Conservation (phyloP, 2,113 vertebrate genomes). For the Perca schrenkii region DNA sequence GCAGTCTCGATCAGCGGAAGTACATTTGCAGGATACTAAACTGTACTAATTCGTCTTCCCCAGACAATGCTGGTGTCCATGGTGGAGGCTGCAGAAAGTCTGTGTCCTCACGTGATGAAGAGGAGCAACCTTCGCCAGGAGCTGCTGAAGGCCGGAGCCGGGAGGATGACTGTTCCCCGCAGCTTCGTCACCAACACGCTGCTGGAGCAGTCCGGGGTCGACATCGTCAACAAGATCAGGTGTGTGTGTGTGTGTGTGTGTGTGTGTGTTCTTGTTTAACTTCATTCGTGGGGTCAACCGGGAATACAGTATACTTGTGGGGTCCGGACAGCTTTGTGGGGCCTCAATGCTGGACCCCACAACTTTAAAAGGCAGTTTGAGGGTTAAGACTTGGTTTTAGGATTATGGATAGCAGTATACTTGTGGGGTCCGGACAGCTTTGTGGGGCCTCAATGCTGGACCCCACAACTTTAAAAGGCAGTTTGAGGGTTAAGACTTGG, state of each 20-base stretch:
- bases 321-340: too few relatives aligned
- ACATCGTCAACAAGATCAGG: conserved; percentile 99
- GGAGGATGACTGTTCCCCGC: conserved; percentile 89
- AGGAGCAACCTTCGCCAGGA: conserved; percentile 88
- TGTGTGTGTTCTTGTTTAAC: not conserved
- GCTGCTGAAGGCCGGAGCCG: conserved; percentile 87
- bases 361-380: too few relatives aligned
- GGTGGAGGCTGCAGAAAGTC: conserved; percentile 91
- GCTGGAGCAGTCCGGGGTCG: conserved; percentile 94
- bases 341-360: too few relatives aligned
- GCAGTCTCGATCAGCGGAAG: too few relatives aligned
- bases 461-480: too few relatives aligned
- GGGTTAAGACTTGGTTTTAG: too few relatives aligned
- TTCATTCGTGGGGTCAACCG: too few relatives aligned
- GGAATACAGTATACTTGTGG: too few relatives aligned
- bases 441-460: too few relatives aligned
- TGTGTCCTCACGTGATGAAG: conserved; percentile 95
- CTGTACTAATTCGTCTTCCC: not conserved
- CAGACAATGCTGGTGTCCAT: conserved; percentile 92
- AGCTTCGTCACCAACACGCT: conserved; percentile 93
- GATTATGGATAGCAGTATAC: too few relatives aligned
- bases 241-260: conserved; percentile 56
- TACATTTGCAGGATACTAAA: not conserved
- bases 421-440: too few relatives aligned
- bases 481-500: too few relatives aligned